phyloP scores from a whole-genome alignment of 1,140 invertebrate genomes.

The Euwallacea fornicatus region DNA sequence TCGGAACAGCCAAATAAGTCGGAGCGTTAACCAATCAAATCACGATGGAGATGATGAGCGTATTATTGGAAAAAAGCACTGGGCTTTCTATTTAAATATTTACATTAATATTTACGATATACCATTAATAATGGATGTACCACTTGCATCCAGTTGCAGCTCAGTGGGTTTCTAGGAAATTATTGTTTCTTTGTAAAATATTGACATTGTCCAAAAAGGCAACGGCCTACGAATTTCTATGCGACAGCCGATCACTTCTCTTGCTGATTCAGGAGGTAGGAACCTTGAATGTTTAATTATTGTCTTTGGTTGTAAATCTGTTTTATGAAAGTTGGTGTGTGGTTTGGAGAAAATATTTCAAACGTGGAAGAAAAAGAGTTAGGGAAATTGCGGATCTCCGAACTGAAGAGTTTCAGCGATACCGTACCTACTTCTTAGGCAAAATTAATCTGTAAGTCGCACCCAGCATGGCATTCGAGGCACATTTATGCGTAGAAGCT shows the following conservation, averaged over 20 bases:
- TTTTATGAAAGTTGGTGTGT: no score
- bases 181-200: constrained; percentile 10
- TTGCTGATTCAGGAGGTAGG: not conserved
- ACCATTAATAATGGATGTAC: no score
- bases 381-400: no score
- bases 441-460: no score
- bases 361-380: no score
- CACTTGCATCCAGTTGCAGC: constrained; percentile 8
- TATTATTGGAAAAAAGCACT: not conserved
- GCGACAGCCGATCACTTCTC: no score
- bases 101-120: constrained; percentile 11
- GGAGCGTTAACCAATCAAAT: not conserved
- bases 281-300: not conserved
- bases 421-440: no score
- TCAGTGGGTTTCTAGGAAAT: not conserved
- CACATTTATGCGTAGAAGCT: no score
- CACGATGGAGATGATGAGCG: not conserved
- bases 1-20: not conserved
- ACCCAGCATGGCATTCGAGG: no score
- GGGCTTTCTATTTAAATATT: constrained; percentile 18
- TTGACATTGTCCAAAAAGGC: constrained; percentile 5
- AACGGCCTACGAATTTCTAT: no score
- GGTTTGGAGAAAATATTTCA: no score
- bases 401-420: no score
- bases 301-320: not conserved